phyloP scores from a whole-genome alignment of 2,888 invertebrate species.

The Drosophila atripex region DNA sequence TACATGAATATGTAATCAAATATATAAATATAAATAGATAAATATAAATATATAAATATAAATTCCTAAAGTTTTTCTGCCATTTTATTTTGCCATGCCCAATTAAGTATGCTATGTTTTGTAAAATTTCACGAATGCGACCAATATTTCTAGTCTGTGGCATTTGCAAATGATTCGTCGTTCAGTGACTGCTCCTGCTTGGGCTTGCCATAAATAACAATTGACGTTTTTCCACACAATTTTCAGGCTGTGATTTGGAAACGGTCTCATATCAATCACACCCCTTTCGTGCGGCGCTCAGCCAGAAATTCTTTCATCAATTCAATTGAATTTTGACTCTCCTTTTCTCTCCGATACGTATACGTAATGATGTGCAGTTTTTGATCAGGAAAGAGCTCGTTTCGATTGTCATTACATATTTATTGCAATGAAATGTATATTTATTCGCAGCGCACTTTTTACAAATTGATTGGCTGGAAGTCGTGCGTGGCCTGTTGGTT shows the following conservation, averaged over 20 bases:
- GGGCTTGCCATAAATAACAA: conserved; percentile 27
- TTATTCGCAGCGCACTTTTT: conserved; percentile 4
- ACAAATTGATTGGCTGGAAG: conserved; percentile 30
- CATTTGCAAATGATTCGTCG: conserved; percentile 10
- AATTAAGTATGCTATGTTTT: conserved; percentile 28
- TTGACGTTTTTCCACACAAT: conserved; percentile 15
- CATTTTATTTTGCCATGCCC: neutral
- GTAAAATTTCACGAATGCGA: conserved; percentile 14
- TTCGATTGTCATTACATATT: conserved; percentile 10
- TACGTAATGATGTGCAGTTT: conserved; percentile 7
- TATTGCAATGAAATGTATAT: conserved; percentile 13
- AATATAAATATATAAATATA: neutral
- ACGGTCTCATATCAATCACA: conserved; percentile 53
- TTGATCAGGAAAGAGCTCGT: conserved; percentile 22
- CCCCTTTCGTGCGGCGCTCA: conserved; percentile 25
- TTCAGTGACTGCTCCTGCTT: conserved; percentile 2
- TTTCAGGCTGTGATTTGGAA: conserved; percentile 14
- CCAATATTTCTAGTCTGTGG: neutral
- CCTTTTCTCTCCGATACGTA: neutral
- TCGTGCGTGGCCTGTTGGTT: conserved; percentile 7
- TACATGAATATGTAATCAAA: neutral
- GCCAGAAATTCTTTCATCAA: conserved; percentile 41
- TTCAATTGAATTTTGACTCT: conserved; percentile 49
- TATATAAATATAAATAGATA: neutral
- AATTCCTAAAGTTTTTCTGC: neutral